Conservation (phyloP, 2,888 invertebrate species). For the Agrochola litura region DNA sequence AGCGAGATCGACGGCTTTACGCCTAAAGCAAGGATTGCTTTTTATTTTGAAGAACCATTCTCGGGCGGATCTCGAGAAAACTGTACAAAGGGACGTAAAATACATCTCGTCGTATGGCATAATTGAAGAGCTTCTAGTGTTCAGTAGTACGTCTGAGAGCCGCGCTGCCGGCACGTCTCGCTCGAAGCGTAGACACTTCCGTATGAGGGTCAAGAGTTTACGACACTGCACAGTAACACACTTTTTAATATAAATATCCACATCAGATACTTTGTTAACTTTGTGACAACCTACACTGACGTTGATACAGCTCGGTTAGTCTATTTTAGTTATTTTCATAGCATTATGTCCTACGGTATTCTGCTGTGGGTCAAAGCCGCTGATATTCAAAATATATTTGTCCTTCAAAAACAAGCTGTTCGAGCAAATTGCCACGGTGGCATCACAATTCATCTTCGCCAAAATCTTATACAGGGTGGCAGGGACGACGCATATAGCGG, state of each 20-base stretch:
- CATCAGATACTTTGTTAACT: neutral
- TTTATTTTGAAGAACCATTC: neutral
- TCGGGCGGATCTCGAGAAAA: neutral
- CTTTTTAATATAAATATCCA: neutral
- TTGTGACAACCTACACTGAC: neutral
- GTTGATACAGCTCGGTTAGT: neutral
- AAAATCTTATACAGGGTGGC: no score
- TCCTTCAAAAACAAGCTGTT: no score
- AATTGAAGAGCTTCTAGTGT: constrained; percentile 16
- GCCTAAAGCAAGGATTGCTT: neutral
- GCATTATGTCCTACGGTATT: no score
- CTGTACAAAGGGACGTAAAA: neutral
- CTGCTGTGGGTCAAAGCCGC: no score
- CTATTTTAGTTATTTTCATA: no score
- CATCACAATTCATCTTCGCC: no score
- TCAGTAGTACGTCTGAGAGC: neutral
- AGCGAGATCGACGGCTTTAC: neutral
- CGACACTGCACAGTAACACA: no score
- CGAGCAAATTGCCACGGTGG: no score
- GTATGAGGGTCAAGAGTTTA: constrained; percentile 14
- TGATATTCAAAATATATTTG: no score
- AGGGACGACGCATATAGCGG: no score
- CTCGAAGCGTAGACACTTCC: neutral
- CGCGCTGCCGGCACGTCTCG: constrained; percentile 9
- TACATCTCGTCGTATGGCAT: neutral